Conservation (phyloP, 2,797 vertebrate genomes). For the Cossypha niveicapilla region DNA sequence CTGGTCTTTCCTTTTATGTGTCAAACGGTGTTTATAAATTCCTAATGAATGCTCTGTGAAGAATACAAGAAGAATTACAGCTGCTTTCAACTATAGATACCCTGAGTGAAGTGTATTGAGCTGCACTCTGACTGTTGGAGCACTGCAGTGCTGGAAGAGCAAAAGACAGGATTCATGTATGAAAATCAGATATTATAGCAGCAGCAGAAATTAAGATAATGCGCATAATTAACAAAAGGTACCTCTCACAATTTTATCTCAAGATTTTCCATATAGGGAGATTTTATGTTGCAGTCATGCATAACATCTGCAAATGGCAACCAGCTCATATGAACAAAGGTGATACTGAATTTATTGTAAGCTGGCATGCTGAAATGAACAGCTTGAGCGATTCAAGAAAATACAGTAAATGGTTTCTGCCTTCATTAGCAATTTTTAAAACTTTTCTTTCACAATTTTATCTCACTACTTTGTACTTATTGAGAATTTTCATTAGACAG, state of each 20-base stretch:
- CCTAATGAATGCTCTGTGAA: background rate
- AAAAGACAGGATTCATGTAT: background rate
- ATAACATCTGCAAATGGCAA: background rate
- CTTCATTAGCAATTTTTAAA: background rate
- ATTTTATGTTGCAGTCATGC: background rate
- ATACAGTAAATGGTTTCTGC: background rate
- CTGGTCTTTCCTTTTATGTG: background rate
- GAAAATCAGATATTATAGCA: background rate
- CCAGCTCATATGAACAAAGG: background rate
- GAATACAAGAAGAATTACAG: background rate
- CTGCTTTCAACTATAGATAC: background rate
- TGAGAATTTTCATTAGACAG: background rate
- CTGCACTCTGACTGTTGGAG: background rate
- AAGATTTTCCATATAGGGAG: background rate
- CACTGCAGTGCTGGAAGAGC: background rate
- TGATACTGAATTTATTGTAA: background rate
- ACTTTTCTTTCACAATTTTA: background rate
- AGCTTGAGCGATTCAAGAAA: background rate
- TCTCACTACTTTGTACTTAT: background rate
- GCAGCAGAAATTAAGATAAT: background rate
- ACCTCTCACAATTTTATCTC: background rate
- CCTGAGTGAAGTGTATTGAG: background rate
- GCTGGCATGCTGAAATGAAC: background rate
- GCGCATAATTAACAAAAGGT: background rate
- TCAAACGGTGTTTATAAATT: constrained; percentile 6